Base-by-base conservation (phyloP, 2,888 invertebrate genomes). In the Diaprepes abbreviatus region DNA sequence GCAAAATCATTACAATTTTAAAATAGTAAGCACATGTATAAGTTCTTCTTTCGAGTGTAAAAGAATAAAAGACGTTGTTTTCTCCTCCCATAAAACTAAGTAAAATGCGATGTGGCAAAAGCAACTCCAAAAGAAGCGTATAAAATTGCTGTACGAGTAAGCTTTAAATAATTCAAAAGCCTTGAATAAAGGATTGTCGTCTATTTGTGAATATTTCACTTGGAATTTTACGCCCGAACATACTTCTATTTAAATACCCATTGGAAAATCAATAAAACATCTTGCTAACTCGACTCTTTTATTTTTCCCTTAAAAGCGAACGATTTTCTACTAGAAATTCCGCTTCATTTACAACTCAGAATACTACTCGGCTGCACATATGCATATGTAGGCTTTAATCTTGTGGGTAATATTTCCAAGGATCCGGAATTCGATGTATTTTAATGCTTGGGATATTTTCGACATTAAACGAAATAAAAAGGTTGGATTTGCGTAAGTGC, bases 221-320 rank as follows among this genome's bases (percentile, higher is more conserved):
- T 12, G 40, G 9, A 65, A 57, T 38, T 45, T 65, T 55, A 28
- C 55, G 28, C 38, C 21, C 12, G 33, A 45, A 55, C 55, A 65
- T 65, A 45, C 65, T 45, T 36, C 33, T 38, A 65, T 65, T 54
- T 45, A 45, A 65, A 65, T 65, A 57, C 43, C 52, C 45, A 57
- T 65, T 55, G 38, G 14, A 58, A 66, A 58, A 43, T 58, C 58
- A 43, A 58, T 58, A 66, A 45, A 48, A 36, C 57, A 66, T 66
- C 38, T 58, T 58, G 48, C 48, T 55, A 17, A 55, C 31, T 64
- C 43, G 45, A 55, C 43, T 64, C 35, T 40, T 64, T 55, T 64
- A 64, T 64, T 55, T 31, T 12, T 12, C 40, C 21, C 31, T 10
- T 43, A 52, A 64, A 31, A 57, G 24, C 21, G 38, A 58, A 55